A percentile compares a stretch with the other conserved stretches of the same genome.
phyloP scores from a whole-genome alignment of 30 jellyfish, hydroid and myxozoan species.

The Hydra vulgaris region DNA sequence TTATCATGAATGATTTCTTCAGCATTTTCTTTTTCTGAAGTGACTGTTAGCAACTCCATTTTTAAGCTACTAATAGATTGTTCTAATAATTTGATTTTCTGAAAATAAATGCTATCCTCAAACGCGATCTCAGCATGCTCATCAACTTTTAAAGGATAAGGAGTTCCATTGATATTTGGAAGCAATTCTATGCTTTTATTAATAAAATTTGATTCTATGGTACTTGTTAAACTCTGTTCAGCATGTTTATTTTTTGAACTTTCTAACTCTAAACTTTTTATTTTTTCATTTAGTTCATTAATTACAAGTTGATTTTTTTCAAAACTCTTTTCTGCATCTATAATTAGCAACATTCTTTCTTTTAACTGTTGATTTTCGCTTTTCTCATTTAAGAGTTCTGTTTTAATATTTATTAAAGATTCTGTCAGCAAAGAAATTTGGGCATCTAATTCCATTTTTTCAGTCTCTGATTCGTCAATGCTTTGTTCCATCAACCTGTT shows the following conservation, averaged over 20 bases:
- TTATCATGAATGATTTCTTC: conserved; percentile 36
- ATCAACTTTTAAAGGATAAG: not conserved
- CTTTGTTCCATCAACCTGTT: conserved; percentile 6
- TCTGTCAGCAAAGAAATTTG: not conserved
- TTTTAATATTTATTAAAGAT: conserved; percentile 4
- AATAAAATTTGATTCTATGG: no score
- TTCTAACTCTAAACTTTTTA: not conserved
- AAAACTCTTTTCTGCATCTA: not conserved
- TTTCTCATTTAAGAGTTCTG: conserved; percentile 12
- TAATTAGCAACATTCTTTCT: not conserved
- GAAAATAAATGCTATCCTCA: not conserved
- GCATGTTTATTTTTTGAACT: no score
- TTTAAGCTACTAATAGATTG: not conserved
- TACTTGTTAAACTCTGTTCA: no score
- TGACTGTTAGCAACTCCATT: conserved; percentile 13
- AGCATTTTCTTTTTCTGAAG: conserved; percentile 12
- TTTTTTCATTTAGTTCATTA: not conserved
- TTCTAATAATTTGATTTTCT: not conserved
- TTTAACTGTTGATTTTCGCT: not conserved
- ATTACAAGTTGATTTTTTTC: not conserved
- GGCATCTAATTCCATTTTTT: conserved; percentile 16
- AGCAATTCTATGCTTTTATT: not conserved
- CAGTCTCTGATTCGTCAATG: conserved; percentile 22
- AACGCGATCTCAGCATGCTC: not conserved
- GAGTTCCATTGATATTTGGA: not conserved